These are phyloP conservation scores for Papilio aristodemus DNA, from an alignment of 1,140 invertebrate genomes.

Conservation along the genomic window DNA sequence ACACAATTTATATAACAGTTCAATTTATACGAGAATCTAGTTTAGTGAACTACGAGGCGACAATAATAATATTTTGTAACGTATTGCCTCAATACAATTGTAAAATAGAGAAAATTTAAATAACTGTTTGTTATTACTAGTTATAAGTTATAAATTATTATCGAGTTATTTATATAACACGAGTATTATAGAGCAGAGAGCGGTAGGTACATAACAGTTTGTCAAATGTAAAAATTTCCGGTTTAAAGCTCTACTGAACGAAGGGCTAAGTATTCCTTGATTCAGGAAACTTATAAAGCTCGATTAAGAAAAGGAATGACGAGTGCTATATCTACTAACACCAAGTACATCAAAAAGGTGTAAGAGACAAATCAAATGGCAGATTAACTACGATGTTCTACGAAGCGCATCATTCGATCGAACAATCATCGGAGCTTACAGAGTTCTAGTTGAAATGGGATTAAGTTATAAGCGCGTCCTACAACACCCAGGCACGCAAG, in stretches of 20 bases:
- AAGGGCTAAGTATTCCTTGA: too few relatives aligned
- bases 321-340: background rate
- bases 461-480: conserved; percentile 2
- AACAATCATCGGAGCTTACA: conserved; percentile 11
- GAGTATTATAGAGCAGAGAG: too few relatives aligned
- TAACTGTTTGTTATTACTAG: background rate
- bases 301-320: background rate
- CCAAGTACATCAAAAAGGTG: background rate
- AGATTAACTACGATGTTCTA: conserved; percentile 5
- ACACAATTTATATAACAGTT: conserved; percentile 2
- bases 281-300: background rate
- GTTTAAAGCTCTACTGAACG: too few relatives aligned
- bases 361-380: background rate
- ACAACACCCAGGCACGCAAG: background rate
- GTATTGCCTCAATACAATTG: background rate
- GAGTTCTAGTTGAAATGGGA: conserved; percentile 10
- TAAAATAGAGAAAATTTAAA: background rate
- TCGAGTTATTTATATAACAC: too few relatives aligned
- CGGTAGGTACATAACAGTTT: too few relatives aligned
- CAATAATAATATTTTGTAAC: background rate
- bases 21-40: conserved; percentile 3
- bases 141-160: too few relatives aligned
- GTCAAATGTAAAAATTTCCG: too few relatives aligned
- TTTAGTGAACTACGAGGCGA: background rate
- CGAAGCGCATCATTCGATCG: background rate